Percentiles rank a stretch among this genome's conserved stretches.
Conservation (phyloP, 1,140 invertebrate species). For the Lamellibrachia luymesi region DNA sequence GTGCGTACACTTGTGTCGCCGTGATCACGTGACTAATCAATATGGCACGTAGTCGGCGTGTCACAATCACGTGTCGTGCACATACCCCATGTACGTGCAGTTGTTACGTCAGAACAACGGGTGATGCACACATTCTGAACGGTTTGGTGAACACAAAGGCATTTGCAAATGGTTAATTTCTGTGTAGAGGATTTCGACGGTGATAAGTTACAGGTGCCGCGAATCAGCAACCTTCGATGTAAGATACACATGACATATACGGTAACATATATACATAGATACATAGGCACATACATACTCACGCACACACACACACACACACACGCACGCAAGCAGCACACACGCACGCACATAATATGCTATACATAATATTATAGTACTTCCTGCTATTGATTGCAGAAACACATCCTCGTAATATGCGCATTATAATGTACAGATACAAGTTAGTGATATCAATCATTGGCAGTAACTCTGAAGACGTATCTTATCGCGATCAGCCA, state of each 20-base stretch:
- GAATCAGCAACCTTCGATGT: neutral
- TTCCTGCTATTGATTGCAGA: neutral
- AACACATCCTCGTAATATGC: neutral
- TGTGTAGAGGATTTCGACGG: neutral
- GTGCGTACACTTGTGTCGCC: neutral
- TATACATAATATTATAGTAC: neutral
- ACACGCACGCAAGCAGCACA: neutral
- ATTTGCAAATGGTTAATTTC: neutral
- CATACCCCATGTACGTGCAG: neutral
- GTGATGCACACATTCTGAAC: neutral
- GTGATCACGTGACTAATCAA: neutral
- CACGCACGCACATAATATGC: neutral
- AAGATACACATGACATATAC: neutral
- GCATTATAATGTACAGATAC: neutral
- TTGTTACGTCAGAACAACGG: neutral
- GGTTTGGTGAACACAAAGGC: neutral
- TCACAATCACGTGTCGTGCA: neutral
- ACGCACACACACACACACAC: neutral
- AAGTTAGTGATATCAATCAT: neutral
- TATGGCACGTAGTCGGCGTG: neutral
- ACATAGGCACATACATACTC: neutral
- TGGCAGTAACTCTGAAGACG: neutral
- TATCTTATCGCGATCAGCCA: neutral
- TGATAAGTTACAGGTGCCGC: neutral
- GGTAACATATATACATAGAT: neutral